Evolutionary conservation across 2,888 invertebrate species (phyloP).

Genomic region (Drosophila mimetica): DNA sequence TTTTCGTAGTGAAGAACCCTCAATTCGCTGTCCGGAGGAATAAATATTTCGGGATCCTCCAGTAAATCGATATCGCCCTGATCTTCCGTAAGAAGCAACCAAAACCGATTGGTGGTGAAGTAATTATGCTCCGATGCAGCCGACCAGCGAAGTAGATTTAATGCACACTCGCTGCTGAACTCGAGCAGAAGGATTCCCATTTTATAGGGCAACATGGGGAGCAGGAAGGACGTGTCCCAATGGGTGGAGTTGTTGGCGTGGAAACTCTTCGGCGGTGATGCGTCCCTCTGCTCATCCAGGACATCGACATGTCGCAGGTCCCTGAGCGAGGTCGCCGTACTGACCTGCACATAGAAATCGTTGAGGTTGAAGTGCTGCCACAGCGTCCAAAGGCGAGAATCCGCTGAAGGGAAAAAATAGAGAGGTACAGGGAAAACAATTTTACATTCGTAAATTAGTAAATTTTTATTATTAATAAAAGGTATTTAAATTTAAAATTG

Average conservation of each 20-base stretch:
- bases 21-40: constrained; percentile 81
- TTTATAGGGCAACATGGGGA: constrained; percentile 70
- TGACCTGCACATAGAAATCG: constrained; percentile 71
- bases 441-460: background rate
- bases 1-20: constrained; percentile 59
- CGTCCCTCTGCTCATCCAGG: constrained; percentile 31
- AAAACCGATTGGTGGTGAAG: constrained; percentile 82
- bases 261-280: constrained; percentile 70
- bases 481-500: too few species aligned
- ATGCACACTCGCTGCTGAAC: constrained; percentile 70
- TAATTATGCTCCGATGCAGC: constrained; percentile 78
- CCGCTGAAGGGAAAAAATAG: constrained; percentile 31
- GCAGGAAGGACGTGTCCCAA: constrained; percentile 60
- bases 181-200: constrained; percentile 77
- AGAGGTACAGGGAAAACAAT: background rate
- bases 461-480: too few species aligned
- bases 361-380: constrained; percentile 58
- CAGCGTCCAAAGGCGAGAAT: constrained; percentile 44
- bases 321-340: constrained; percentile 61
- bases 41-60: constrained; percentile 72
- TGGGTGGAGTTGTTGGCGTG: constrained; percentile 52
- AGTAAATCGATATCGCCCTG: constrained; percentile 51
- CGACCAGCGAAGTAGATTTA: constrained; percentile 74
- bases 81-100: constrained; percentile 73
- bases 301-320: constrained; percentile 51